Evolutionary conservation across 1,140 invertebrate genomes (phyloP), one percentile per base, ranked within the genome.

Genomic region (Oncopodura yosiiana): DNA sequence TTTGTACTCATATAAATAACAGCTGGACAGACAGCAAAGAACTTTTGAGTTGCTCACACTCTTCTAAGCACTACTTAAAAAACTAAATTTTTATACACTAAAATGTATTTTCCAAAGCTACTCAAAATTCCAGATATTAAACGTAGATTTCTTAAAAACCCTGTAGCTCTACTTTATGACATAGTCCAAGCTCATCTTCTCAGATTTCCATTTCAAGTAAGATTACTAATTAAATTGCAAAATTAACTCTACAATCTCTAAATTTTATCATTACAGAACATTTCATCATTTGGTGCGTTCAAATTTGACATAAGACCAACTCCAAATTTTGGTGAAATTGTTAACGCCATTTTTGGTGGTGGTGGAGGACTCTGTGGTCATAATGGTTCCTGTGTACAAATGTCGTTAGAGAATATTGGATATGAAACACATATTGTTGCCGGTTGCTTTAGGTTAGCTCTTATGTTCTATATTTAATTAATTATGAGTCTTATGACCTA

Each of bases 131-230:
- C 38, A 3, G 41, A 61, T 52, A 24, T 38, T 3, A 61, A 58
- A 48, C 12, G 26, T 18, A 18, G 55, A 21, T 57, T 61, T 19
- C 11, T 58, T 1, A 3, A 49, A 23, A 34, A 61, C 44, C 38
- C 19, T n/a, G 21, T 54, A 9, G 21, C n/a, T 3, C 44, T 62
- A 0, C 14, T 62, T 3, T 55, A 49, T 16, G 48, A 62, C 18
- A 49, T 62, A 44, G 23, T 62, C 2, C 45, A 39, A 26, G 26
- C 9, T 21, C 23, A 29, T 51, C 16, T 56, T 1, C 8, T 62
- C 30, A 42, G 42, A 19, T 2, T 55, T 19, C 60, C 60, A 18
- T 62, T 62, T 42, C 60, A 62, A 49, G 60, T 62, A 53, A 39
- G 8, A 29, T 27, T 26, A 21, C 16, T 14, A 19, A 6, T n/a